A percentile compares a stretch with the other conserved stretches of the same genome.
phyloP scores from a whole-genome alignment of 2,113 vertebrate species.

The Anser brachyrhynchus region DNA sequence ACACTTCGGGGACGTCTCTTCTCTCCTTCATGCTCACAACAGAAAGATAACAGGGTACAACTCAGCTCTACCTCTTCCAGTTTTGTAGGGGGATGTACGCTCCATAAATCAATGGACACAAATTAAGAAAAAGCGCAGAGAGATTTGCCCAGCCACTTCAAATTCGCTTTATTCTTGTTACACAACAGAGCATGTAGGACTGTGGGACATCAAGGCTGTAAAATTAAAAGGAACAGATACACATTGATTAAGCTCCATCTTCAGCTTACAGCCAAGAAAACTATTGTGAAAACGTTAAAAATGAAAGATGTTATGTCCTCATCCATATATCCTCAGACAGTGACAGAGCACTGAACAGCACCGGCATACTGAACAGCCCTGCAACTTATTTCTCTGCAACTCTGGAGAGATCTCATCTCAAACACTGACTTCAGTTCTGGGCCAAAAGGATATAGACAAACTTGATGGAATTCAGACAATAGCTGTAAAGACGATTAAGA shows the following conservation, averaged over 20 bases:
- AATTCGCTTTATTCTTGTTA: background rate
- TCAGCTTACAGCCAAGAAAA: conserved; percentile 23
- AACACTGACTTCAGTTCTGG: background rate
- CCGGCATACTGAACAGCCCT: background rate
- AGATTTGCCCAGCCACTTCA: background rate
- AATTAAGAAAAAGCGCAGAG: background rate
- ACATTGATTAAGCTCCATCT: conserved; percentile 1
- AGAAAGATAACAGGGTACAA: background rate
- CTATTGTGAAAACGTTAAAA: background rate
- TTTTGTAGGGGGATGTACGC: background rate
- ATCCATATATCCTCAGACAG: background rate
- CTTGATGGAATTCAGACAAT: background rate
- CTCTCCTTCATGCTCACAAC: background rate
- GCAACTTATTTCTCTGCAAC: background rate
- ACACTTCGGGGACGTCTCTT: background rate
- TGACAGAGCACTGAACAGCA: background rate
- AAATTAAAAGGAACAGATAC: conserved; percentile 31
- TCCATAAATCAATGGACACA: background rate
- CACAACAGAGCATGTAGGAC: background rate
- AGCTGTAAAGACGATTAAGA: conserved; percentile 1
- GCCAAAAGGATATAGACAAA: background rate
- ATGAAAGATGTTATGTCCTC: background rate
- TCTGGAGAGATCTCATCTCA: background rate
- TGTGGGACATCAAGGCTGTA: background rate
- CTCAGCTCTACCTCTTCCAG: background rate